Evolutionary conservation across 2,888 invertebrate species (phyloP).

Genomic region (Acrobasis suavella): DNA sequence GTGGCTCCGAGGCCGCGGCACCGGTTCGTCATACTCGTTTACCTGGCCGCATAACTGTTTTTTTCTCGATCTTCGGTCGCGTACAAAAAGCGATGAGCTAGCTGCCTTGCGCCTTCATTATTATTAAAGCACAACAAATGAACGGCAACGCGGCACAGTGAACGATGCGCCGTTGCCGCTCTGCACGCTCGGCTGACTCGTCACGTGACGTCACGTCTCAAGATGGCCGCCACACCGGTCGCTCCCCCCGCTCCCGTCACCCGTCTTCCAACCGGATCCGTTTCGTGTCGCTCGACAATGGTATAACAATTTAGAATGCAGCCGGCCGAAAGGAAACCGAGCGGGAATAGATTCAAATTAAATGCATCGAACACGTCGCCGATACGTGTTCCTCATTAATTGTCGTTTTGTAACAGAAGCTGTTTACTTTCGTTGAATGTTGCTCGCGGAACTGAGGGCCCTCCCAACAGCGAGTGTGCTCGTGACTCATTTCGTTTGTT

Average conservation of each 20-base stretch:
- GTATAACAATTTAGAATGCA: constrained; percentile 78
- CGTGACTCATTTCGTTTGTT: constrained; percentile 60
- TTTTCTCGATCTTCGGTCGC: constrained; percentile 64
- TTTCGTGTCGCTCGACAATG: constrained; percentile 66
- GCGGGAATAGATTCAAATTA: constrained; percentile 79
- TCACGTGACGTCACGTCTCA: constrained; percentile 83
- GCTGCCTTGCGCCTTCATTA: constrained; percentile 51
- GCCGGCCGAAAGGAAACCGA: constrained; percentile 75
- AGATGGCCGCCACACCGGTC: constrained; percentile 80
- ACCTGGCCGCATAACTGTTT: constrained; percentile 78
- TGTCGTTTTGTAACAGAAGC: constrained; percentile 74
- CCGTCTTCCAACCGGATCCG: constrained; percentile 73
- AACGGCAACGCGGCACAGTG: constrained; percentile 66
- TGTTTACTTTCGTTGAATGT: constrained; percentile 79
- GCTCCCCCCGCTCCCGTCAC: constrained; percentile 65
- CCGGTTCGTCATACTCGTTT: constrained; percentile 55
- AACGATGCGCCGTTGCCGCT: constrained; percentile 71
- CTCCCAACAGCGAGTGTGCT: constrained; percentile 48
- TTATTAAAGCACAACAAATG: constrained; percentile 71
- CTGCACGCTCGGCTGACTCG: constrained; percentile 76
- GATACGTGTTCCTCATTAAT: constrained; percentile 66
- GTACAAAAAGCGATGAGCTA: constrained; percentile 69
- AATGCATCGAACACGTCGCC: constrained; percentile 69
- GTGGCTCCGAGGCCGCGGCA: constrained; percentile 30
- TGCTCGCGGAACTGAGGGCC: constrained; percentile 60